A percentile compares a stretch with the other conserved stretches of the same genome.
Conservation (phyloP, 2,888 invertebrate genomes). For the Hybos culiciformis region DNA sequence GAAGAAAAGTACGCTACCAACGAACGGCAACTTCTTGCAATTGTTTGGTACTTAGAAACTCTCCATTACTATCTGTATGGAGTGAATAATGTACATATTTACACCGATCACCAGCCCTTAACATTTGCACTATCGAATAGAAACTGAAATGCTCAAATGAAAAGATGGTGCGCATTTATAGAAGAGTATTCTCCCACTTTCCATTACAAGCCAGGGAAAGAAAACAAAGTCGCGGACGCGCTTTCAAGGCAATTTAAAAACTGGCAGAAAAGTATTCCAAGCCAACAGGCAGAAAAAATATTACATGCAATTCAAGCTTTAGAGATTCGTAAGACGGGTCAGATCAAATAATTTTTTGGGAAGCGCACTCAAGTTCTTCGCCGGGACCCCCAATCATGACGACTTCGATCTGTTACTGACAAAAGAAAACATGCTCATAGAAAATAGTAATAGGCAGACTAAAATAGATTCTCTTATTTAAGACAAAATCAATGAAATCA, state of each 20-base stretch:
- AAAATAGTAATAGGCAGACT: conserved; percentile 2
- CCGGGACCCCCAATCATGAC: conserved; percentile 1
- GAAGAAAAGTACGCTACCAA: conserved; percentile 18
- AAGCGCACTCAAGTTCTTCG: neutral
- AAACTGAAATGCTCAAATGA: conserved; percentile 12
- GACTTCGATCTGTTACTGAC: conserved; percentile 1
- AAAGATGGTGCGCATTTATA: conserved; percentile 11
- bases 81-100: conserved; percentile 15
- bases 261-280: neutral
- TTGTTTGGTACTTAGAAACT: conserved; percentile 25
- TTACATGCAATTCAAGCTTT: no score
- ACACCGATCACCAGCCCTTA: conserved; percentile 13
- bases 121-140: conserved; percentile 15
- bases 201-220: no score
- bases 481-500: neutral
- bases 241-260: no score
- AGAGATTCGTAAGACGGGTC: neutral
- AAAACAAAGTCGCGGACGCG: no score
- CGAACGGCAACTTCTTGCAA: conserved; percentile 26
- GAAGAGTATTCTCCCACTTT: conserved; percentile 8
- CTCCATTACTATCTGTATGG: conserved; percentile 28
- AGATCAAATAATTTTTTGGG: neutral
- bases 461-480: conserved; percentile 1
- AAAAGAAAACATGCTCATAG: conserved; percentile 1
- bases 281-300: neutral